Percentiles rank a stretch among this genome's conserved stretches.
Conservation (phyloP, 35 echinoderm and acorn worm species). For the Lytechinus pictus region DNA sequence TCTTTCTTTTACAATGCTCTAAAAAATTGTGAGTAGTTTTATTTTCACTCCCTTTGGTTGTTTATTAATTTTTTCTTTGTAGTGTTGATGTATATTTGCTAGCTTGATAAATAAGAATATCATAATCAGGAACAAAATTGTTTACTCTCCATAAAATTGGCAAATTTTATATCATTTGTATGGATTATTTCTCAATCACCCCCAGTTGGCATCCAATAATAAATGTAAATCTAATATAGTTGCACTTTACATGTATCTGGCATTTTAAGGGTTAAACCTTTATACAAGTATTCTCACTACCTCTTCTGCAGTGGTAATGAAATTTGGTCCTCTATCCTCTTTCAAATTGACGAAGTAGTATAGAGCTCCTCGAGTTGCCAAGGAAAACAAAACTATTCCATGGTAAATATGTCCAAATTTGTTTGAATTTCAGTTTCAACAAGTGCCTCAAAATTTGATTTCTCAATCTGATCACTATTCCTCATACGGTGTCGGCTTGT, state of each 20-base stretch:
- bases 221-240: no score
- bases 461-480: background rate
- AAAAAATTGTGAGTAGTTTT: background rate
- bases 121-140: no score
- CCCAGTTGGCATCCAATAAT: no score
- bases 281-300: background rate
- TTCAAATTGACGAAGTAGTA: background rate
- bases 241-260: no score
- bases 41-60: background rate
- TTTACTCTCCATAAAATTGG: no score
- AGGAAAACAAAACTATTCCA: background rate
- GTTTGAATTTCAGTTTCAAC: background rate
- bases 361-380: background rate
- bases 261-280: no score
- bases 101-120: no score
- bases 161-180: no score
- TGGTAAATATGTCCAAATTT: conserved; percentile 7
- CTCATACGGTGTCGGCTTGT: background rate
- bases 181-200: no score
- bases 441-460: background rate
- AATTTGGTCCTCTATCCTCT: background rate
- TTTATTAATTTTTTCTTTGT: background rate
- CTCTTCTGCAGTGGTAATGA: background rate
- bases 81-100: background rate
- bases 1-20: background rate